Evolutionary conservation across 2,888 invertebrate species (phyloP).

Genomic region (Elysia crispata): DNA sequence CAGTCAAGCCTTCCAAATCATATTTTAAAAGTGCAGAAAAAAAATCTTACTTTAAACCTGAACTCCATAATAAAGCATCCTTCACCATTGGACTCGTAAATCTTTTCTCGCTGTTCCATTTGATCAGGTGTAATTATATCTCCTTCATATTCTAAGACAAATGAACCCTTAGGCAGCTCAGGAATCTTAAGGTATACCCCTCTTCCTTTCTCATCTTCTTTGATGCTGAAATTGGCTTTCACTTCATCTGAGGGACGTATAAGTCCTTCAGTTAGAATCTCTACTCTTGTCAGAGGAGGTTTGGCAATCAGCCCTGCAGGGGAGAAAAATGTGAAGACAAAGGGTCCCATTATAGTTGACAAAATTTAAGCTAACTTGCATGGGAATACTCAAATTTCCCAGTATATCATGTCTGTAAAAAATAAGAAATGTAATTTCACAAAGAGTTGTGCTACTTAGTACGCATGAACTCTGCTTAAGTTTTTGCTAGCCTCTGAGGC

Average conservation of each 20-base stretch:
- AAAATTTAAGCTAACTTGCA: no score
- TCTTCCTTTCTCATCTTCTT: constrained; percentile 43
- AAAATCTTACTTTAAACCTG: constrained; percentile 35
- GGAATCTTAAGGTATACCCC: constrained; percentile 30
- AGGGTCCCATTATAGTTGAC: no score
- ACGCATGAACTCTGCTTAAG: no score
- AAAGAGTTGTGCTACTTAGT: no score
- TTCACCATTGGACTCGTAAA: constrained; percentile 41
- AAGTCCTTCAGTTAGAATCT: constrained; percentile 40
- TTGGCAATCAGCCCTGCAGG: background rate
- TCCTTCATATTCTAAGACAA: constrained; percentile 48
- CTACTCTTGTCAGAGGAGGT: constrained; percentile 37
- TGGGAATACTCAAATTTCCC: no score
- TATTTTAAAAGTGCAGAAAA: no score
- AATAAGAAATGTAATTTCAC: no score
- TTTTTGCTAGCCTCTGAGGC: no score
- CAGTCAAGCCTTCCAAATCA: no score
- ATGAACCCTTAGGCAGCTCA: constrained; percentile 37
- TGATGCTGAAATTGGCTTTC: constrained; percentile 27
- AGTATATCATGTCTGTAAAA: no score
- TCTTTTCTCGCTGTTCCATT: constrained; percentile 27
- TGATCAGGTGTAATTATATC: constrained; percentile 36
- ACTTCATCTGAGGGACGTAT: background rate
- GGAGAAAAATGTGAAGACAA: no score
- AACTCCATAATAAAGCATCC: constrained; percentile 46